Percentiles rank a stretch among this genome's conserved stretches.
These are phyloP conservation scores for Pseudomugil tenellus DNA, from an alignment of 2,797 vertebrate species.

Conservation along the genomic window DNA sequence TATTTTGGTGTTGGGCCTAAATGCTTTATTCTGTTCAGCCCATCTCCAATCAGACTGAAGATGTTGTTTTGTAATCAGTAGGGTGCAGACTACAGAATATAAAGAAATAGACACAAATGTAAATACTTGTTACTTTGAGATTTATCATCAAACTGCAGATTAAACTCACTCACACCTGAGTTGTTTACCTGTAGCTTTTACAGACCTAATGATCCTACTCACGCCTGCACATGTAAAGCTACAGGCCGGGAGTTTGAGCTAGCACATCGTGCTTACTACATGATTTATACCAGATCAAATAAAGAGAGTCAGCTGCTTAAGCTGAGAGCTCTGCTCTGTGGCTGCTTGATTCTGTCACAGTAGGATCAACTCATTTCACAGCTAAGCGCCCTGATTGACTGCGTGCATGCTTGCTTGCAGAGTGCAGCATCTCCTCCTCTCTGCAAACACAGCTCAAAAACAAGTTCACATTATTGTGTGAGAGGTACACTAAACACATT, in stretches of 20 bases:
- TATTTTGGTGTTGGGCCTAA: background rate
- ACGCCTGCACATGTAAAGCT: background rate
- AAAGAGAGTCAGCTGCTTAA: background rate
- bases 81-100: constrained; percentile 35
- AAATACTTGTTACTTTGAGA: constrained; percentile 1
- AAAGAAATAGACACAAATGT: background rate
- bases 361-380: constrained; percentile 52
- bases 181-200: background rate
- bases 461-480: background rate
- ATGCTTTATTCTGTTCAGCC: background rate
- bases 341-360: constrained; percentile 32
- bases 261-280: constrained; percentile 8
- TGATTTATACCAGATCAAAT: constrained; percentile 21
- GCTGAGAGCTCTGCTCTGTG: constrained; percentile 6
- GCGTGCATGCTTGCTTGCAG: constrained; percentile 3
- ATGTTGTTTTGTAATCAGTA: constrained; percentile 40
- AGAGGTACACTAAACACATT: background rate
- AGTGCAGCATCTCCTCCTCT: constrained; percentile 10
- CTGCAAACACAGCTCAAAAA: background rate
- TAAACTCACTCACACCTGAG: background rate
- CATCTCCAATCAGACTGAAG: background rate
- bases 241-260: constrained; percentile 8
- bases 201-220: background rate
- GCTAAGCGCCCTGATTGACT: constrained; percentile 30
- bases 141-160: background rate